Evolutionary conservation across 2,888 invertebrate species (phyloP).

Genomic region (Euproctis similis): DNA sequence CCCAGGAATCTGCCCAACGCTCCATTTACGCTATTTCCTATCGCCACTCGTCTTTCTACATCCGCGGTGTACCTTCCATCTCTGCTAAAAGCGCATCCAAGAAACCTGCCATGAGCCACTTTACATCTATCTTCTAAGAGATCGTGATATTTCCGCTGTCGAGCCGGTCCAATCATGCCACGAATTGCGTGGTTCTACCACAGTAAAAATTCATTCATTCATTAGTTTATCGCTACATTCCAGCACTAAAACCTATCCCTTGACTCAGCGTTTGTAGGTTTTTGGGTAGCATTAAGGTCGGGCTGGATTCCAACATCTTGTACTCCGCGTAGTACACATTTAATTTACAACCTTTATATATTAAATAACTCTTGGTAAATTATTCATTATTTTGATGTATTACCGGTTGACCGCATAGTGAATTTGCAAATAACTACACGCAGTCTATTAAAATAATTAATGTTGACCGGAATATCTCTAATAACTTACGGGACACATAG

Average conservation of each 20-base stretch:
- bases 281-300: conserved; percentile 46
- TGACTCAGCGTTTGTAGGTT: conserved; percentile 26
- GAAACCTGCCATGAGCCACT: no score
- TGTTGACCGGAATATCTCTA: conserved; percentile 30
- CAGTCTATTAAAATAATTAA: conserved; percentile 43
- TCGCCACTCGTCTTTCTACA: no score
- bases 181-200: no score
- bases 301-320: conserved; percentile 66
- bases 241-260: conserved; percentile 3
- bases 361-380: conserved; percentile 41
- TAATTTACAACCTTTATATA: conserved; percentile 57
- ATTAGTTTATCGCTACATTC: conserved; percentile 12
- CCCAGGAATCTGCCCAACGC: no score
- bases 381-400: conserved; percentile 40
- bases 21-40: no score
- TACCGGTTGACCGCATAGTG: conserved; percentile 31
- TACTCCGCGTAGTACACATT: conserved; percentile 49
- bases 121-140: no score
- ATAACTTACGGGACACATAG: no score
- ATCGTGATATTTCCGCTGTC: no score
- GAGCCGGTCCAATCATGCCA: no score
- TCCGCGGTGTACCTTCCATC: no score
- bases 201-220: no score
- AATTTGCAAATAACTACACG: conserved; percentile 38
- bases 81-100: no score